phyloP scores from a whole-genome alignment of 2,888 invertebrate species.

The Dicycla oo region DNA sequence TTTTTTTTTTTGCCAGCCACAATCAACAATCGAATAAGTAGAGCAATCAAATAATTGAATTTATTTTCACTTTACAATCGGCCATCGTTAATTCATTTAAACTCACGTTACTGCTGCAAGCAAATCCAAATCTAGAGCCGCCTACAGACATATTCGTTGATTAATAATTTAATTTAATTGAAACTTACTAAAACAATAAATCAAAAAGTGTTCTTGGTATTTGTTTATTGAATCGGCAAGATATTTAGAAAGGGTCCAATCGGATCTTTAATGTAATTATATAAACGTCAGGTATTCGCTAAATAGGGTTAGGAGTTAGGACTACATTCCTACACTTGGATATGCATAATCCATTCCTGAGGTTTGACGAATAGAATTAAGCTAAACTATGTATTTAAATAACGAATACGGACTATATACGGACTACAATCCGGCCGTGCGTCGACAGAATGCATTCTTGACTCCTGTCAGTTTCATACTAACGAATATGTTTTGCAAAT shows the following conservation, averaged over 20 bases:
- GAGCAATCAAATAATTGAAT: conserved; percentile 51
- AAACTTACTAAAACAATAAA: conserved; percentile 50
- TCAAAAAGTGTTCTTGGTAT: conserved; percentile 54
- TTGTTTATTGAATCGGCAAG: conserved; percentile 46
- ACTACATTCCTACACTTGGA: conserved; percentile 21
- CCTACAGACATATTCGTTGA: conserved; percentile 48
- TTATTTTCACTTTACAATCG: conserved; percentile 37
- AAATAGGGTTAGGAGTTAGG: conserved; percentile 5
- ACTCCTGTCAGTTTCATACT: no score
- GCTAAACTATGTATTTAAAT: no score
- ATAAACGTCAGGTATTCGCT: conserved; percentile 20
- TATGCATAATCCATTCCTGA: conserved; percentile 10
- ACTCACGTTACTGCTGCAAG: conserved; percentile 50
- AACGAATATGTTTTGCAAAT: no score
- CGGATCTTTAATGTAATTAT: conserved; percentile 33
- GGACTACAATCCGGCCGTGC: no score
- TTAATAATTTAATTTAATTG: conserved; percentile 60
- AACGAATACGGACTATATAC: no score
- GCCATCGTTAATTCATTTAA: conserved; percentile 44
- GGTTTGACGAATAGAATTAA: conserved; percentile 16
- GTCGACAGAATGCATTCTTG: no score
- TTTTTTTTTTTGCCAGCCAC: conserved; percentile 42
- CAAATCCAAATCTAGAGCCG: conserved; percentile 57
- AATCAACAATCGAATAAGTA: conserved; percentile 44
- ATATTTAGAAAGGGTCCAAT: conserved; percentile 40